Evolutionary conservation across 2,113 vertebrate genomes (phyloP), one percentile per base, ranked within the genome.

Genomic region (Muntiacus muntjak): DNA sequence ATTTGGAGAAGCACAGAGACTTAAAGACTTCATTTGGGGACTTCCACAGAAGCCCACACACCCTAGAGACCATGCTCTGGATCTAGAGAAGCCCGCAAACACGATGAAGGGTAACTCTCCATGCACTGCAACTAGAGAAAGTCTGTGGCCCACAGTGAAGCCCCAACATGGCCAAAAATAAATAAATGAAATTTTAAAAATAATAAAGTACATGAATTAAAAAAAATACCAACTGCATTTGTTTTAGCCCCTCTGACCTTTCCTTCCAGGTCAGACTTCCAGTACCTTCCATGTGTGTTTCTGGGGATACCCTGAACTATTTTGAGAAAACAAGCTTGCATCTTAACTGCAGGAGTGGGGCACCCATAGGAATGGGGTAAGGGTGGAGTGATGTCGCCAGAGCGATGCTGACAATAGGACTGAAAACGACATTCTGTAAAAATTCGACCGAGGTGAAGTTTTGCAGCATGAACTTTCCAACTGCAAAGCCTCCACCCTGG

Each of bases 291-390:
- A 62, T 84, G 33, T 10, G 11, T 88, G 50, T 50, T 92, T 67
- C 57, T 45, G 40, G 87, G 54, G 36, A 33, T 82, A 40, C 50
- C 2, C 2, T n/a, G 47, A 55, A 50, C 21, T 40, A 45, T 89
- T 92, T 82, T 43, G 79, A 95, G 64, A 60, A 88, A 81, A 85
- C 74, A 78, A 13, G n/a, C 54, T 91, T 92, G 43, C 28, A 54
- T 57, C 30, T 30, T 23, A 13, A 78, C 33, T 26, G 76, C 14
- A 64, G 43, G 19, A 13, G 3, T 0, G 0, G 3, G 67, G 7
- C 1, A 62, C 81, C 50, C 21, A 3, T 5, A 62, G 28, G 64
- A 30, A 5, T 1, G 1, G 7, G 33, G 33, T 58, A 19, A 45
- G 17, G 47, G 33, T 13, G 1, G 71, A 83, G 12, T 43, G 54